These are phyloP conservation scores for Alexandromys oeconomus DNA, from an alignment of 2,797 vertebrate species.

Conservation along the genomic window DNA sequence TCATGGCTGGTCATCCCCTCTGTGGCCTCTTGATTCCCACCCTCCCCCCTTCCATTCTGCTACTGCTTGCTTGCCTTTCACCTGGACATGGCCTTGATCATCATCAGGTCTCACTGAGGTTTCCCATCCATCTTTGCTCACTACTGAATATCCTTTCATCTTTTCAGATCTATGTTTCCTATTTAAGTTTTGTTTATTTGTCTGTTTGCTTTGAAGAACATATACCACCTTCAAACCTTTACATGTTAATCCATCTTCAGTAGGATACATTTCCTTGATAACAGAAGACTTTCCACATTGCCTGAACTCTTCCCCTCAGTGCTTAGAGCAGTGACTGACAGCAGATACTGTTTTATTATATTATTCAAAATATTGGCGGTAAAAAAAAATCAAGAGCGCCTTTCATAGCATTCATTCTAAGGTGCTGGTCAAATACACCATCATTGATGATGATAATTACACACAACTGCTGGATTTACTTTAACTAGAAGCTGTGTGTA, in stretches of 20 bases:
- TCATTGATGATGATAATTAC: neutral
- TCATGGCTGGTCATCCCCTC: fast-evolving
- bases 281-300: no score
- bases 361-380: neutral
- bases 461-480: neutral
- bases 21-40: neutral
- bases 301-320: neutral
- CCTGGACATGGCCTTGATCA: neutral
- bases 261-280: neutral
- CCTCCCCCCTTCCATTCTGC: neutral
- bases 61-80: neutral
- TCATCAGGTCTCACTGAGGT: neutral
- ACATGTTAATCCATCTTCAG: neutral
- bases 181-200: neutral
- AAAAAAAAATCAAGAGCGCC: neutral
- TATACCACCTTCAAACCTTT: neutral
- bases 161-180: neutral
- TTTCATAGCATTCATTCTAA: neutral
- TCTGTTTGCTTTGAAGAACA: neutral
- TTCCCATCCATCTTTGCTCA: neutral
- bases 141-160: neutral
- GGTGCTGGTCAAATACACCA: neutral
- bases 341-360: neutral
- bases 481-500: neutral
- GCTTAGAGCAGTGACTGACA: neutral